Evolutionary conservation across 1,140 invertebrate species (phyloP), one percentile per base, ranked within the genome.

Genomic region (Mizuhopecten yessoensis): DNA sequence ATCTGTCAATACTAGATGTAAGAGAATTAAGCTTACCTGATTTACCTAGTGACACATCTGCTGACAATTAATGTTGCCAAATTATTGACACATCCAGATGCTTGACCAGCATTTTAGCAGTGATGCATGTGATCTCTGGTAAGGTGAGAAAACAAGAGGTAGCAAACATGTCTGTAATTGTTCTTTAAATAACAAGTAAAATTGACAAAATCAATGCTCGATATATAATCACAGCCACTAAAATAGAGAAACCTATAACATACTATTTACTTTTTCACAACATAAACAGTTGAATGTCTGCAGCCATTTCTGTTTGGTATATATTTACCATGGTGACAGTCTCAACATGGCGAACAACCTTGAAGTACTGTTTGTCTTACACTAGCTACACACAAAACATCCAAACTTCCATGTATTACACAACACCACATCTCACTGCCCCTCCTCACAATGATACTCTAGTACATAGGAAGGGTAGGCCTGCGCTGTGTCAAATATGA

Each of bases 391-490:
- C 57, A 49, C n/a, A n/a, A n/a, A n/a, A n/a, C 45, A 49, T 49
- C 45, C 45, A 49, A 49, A 49, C 45, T 10, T 29, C 57, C n/a
- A n/a, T 75, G 2, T 11, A 29, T 0, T 7, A 75, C 57, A 29
- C 57, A 1, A 45, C 42, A 7, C 9, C 42, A 20, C 9, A 13
- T 45, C 57, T 75, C 57, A 75, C 57, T 75, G n/a, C 1, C 57
- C 57, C 1, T 75, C 57, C 29, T 75, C 57, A 75, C 57, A 88
- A 33, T 91, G 34, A 90, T 95, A 95, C 86, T 95, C 94, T 33
- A 95, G 93, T 29, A 95, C 87, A 90, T 95, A 95, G 39, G 94
- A 94, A 13, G 95, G 95, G 49, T 95, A 95, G n/a, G 93, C 92
- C 88, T 95, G 95, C 34, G 93, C 93, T 89, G 92, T 94, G 87